These are phyloP conservation scores for Microplitis mediator DNA, from an alignment of 1,140 invertebrate genomes.

Conservation along the genomic window DNA sequence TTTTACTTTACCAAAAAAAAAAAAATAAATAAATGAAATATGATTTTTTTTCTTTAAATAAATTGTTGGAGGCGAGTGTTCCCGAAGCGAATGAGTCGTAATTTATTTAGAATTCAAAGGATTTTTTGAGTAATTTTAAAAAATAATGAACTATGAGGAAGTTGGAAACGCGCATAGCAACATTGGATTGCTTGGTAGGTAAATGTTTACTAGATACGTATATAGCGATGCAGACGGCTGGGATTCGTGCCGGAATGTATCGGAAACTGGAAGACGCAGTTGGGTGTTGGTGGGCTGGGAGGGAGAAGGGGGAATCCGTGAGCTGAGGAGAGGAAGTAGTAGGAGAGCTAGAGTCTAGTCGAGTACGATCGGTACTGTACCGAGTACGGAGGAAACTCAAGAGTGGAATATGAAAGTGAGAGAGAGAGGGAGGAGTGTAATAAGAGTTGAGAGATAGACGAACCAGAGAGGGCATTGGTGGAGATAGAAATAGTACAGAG, in stretches of 20 bases:
- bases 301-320: conserved; percentile 19
- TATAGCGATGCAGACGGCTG: conserved; percentile 26
- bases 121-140: too few relatives aligned
- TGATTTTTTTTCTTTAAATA: neutral
- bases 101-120: too few relatives aligned
- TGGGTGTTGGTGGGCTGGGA: conserved; percentile 24
- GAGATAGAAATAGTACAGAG: conserved; percentile 22
- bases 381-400: neutral
- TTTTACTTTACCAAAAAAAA: neutral
- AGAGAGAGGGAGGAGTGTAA: conserved; percentile 5
- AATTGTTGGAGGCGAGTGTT: too few relatives aligned
- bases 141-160: neutral
- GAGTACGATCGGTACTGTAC: neutral
- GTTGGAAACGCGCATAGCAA: conserved; percentile 24
- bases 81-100: too few relatives aligned
- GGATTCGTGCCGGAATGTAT: conserved; percentile 44
- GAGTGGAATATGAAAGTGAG: neutral
- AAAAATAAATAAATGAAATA: neutral
- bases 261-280: conserved; percentile 41
- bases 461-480: conserved; percentile 17
- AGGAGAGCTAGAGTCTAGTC: conserved; percentile 26
- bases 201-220: conserved; percentile 3
- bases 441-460: conserved; percentile 19
- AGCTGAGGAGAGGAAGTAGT: conserved; percentile 21
- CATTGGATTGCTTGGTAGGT: conserved; percentile 22